Conservation (phyloP, 2,113 vertebrate species). For the Blennius ocellaris region DNA sequence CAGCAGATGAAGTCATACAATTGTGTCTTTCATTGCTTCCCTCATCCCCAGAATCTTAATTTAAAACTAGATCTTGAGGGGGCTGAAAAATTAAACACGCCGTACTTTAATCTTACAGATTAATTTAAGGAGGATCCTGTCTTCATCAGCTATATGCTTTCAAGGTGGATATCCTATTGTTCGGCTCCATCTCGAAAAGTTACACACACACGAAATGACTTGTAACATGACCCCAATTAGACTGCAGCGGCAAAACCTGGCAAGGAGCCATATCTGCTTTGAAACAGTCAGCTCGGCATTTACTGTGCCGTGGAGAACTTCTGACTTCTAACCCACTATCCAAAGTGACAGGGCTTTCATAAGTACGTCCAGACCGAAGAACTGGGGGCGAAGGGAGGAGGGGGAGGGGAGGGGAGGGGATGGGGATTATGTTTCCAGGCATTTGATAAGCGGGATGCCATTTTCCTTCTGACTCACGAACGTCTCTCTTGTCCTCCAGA, state of each 20-base stretch:
- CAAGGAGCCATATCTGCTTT: conserved; percentile 71
- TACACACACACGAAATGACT: conserved; percentile 63
- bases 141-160: conserved; percentile 49
- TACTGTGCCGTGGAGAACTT: conserved; percentile 60
- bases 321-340: conserved; percentile 68
- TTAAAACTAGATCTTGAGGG: conserved; percentile 18
- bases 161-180: conserved; percentile 55
- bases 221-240: conserved; percentile 79
- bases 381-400: conserved; percentile 17
- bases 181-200: conserved; percentile 67
- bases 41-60: conserved; percentile 42
- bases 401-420: not conserved
- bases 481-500: conserved; percentile 80
- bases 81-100: conserved; percentile 5
- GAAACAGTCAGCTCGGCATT: conserved; percentile 58
- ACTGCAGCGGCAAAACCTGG: conserved; percentile 67
- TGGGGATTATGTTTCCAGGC: conserved; percentile 75
- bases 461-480: conserved; percentile 77
- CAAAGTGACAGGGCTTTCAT: conserved; percentile 73
- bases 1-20: conserved; percentile 26
- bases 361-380: conserved; percentile 66
- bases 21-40: conserved; percentile 19
- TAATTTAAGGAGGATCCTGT: conserved; percentile 53
- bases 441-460: conserved; percentile 77
- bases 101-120: conserved; percentile 61